Conservation (phyloP, 2,797 vertebrate genomes). For the Poeciliopsis gracilis region DNA sequence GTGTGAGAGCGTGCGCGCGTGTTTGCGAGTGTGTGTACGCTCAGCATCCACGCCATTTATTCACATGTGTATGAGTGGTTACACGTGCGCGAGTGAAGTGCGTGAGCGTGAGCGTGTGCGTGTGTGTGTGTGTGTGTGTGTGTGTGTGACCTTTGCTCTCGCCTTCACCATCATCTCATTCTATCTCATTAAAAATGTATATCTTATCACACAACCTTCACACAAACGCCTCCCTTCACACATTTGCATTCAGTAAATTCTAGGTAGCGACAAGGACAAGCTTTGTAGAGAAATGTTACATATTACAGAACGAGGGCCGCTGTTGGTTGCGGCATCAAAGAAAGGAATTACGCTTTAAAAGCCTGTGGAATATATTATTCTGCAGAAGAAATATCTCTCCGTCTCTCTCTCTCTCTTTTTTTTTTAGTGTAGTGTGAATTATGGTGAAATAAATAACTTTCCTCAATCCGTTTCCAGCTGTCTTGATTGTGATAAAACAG, state of each 20-base stretch:
- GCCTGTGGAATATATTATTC: conserved; percentile 5
- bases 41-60: conserved; percentile 49
- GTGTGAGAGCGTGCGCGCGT: conserved; percentile 20
- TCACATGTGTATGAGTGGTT: conserved; percentile 48
- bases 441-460: not conserved
- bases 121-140: conserved; percentile 33
- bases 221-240: conserved; percentile 51
- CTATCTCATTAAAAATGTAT: conserved; percentile 99
- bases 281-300: conserved; percentile 12
- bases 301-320: conserved; percentile 29
- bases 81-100: conserved; percentile 40
- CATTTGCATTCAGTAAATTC: conserved; percentile 96
- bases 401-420: no score
- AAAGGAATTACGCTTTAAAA: conserved; percentile 6
- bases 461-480: conserved; percentile 6
- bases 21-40: not conserved
- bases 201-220: conserved; percentile 94
- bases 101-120: conserved; percentile 43
- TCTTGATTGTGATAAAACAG: conserved; percentile 62
- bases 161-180: conserved; percentile 87
- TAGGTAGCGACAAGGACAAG: conserved; percentile 81
- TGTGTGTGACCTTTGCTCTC: conserved; percentile 68
- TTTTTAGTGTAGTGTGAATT: not conserved
- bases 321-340: conserved; percentile 32
- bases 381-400: not conserved